Conservation (phyloP, 2,797 vertebrate genomes). For the Xenopus petersii region DNA sequence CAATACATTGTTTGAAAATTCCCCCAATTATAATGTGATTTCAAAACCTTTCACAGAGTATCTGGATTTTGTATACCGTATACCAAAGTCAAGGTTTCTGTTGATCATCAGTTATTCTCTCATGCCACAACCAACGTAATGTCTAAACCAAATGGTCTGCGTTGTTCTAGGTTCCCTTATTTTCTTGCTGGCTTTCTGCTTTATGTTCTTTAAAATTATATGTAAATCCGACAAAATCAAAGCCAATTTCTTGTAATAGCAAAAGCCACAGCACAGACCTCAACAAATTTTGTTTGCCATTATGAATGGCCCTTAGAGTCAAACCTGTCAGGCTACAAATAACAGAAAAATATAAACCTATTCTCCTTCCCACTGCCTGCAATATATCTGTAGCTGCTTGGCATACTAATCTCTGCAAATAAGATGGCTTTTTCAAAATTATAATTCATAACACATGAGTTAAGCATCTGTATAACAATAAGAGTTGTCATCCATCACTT, state of each 20-base stretch:
- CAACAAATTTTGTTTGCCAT: constrained; percentile 59
- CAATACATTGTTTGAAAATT: constrained; percentile 70
- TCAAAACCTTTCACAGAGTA: constrained; percentile 57
- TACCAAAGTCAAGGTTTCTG: constrained; percentile 50
- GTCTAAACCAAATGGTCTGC: constrained; percentile 38
- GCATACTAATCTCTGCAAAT: constrained; percentile 64
- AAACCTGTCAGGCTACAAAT: constrained; percentile 61
- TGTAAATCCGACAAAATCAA: constrained; percentile 53
- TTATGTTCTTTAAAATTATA: constrained; percentile 54
- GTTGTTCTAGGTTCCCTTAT: constrained; percentile 9
- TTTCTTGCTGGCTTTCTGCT: constrained; percentile 19
- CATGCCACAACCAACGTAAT: constrained; percentile 30
- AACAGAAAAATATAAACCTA: constrained; percentile 61
- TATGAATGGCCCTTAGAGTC: constrained; percentile 60
- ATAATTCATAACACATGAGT: constrained; percentile 59
- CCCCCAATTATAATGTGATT: constrained; percentile 60
- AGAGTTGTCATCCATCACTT: constrained; percentile 64
- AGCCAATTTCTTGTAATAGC: constrained; percentile 50
- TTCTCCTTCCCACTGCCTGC: constrained; percentile 51
- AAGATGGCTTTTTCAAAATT: constrained; percentile 64
- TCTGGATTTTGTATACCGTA: constrained; percentile 49
- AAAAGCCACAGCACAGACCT: constrained; percentile 56
- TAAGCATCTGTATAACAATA: constrained; percentile 67
- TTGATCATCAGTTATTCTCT: constrained; percentile 52
- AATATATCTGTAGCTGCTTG: constrained; percentile 53